Evolutionary conservation across 2,888 invertebrate genomes (phyloP).

Genomic region (Conops quadrifasciatus): DNA sequence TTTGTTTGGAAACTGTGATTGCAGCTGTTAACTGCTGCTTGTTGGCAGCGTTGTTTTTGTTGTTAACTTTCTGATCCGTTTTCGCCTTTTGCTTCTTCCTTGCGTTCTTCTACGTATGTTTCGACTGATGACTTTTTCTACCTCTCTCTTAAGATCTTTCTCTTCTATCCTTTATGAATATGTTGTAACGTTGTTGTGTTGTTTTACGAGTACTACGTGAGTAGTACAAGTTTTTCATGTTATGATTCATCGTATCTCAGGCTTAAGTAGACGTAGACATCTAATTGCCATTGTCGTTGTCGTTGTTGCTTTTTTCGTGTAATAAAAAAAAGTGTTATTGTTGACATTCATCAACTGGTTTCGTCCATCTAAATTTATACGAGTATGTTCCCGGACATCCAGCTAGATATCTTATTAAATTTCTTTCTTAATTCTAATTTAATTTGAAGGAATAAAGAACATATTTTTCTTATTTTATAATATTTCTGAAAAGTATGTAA

Average conservation of each 20-base stretch:
- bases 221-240: constrained; percentile 19
- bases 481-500: too few relatives aligned
- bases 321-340: constrained; percentile 2
- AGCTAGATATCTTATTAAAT: too few relatives aligned
- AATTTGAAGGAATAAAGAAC: too few relatives aligned
- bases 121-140: not conserved
- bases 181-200: not conserved
- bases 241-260: constrained; percentile 29
- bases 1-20: constrained; percentile 34
- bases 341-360: not conserved
- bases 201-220: constrained; percentile 19
- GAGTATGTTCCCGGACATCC: not conserved
- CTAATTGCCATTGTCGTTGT: constrained; percentile 18
- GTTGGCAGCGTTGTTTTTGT: constrained; percentile 20
- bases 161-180: too few relatives aligned
- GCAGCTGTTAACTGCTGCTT: constrained; percentile 34
- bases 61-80: constrained; percentile 23
- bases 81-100: constrained; percentile 19
- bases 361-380: not conserved
- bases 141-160: too few relatives aligned
- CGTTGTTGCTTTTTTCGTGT: not conserved
- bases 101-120: constrained; percentile 6
- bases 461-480: too few relatives aligned
- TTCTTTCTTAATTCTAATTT: too few relatives aligned
- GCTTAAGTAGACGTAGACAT: constrained; percentile 1